Evolutionary conservation across 2,113 vertebrate genomes (phyloP).

Genomic region (Toxostoma redivivum): DNA sequence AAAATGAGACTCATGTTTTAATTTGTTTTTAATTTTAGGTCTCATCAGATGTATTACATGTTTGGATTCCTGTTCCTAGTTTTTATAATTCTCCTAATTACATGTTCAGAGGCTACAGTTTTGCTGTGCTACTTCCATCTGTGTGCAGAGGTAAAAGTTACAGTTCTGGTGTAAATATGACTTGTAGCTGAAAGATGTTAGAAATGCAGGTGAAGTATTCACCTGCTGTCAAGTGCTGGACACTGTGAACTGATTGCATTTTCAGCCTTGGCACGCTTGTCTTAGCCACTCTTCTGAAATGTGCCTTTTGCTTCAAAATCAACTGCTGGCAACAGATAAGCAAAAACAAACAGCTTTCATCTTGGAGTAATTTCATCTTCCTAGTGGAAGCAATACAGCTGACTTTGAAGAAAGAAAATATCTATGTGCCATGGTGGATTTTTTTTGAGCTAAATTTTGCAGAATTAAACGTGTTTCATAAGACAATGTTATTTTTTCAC

Average conservation of each 20-base stretch:
- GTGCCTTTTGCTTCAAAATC: not conserved
- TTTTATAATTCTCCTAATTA: constrained; percentile 91
- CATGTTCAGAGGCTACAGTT: constrained; percentile 88
- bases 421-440: accelerated
- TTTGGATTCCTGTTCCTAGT: constrained; percentile 91
- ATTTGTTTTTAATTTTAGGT: constrained; percentile 74
- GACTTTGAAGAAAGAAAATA: not conserved
- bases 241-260: not conserved
- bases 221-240: not conserved
- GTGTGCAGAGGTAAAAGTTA: constrained; percentile 83
- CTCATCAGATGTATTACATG: constrained; percentile 94
- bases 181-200: not conserved
- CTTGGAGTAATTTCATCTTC: not conserved
- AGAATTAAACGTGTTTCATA: not conserved
- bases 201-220: not conserved
- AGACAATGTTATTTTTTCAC: not conserved
- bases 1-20: not conserved
- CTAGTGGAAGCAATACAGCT: not conserved
- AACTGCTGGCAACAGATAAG: not conserved
- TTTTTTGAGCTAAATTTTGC: not conserved
- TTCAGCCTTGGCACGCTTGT: not conserved
- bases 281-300: not conserved
- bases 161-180: not conserved
- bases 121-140: constrained; percentile 92
- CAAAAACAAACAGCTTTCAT: not conserved